A percentile compares a stretch with the other conserved stretches of the same genome.
Evolutionary conservation across 1,140 invertebrate genomes (phyloP).

Genomic region (Sycophaga agraensis): DNA sequence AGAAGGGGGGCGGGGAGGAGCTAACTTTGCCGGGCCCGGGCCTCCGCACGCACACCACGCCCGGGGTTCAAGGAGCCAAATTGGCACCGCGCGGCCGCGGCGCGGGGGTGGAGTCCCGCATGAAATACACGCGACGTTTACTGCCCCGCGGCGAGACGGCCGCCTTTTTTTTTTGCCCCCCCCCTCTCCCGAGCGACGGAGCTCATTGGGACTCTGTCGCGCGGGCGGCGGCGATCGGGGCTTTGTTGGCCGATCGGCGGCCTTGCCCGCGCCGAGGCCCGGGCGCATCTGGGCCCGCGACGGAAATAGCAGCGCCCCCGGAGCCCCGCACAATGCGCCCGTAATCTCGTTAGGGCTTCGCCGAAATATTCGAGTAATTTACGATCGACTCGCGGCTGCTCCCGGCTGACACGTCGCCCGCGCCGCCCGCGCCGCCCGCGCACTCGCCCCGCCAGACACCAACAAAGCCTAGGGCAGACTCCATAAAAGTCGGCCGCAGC

Average conservation of each 20-base stretch:
- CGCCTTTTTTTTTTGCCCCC: too few species aligned
- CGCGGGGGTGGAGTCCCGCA: constrained; percentile 55
- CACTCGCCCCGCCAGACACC: not conserved
- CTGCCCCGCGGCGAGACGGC: constrained; percentile 53
- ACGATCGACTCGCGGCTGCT: constrained; percentile 43
- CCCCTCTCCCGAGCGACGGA: too few species aligned
- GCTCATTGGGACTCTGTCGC: constrained; percentile 24
- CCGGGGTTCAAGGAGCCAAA: constrained; percentile 46
- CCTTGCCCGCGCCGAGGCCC: too few species aligned
- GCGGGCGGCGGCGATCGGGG: too few species aligned
- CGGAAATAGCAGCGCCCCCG: too few species aligned
- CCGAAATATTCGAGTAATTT: constrained; percentile 59
- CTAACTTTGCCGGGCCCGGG: constrained; percentile 44
- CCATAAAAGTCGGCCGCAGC: constrained; percentile 28
- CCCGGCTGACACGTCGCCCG: not conserved
- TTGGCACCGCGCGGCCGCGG: constrained; percentile 52
- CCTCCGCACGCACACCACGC: constrained; percentile 11
- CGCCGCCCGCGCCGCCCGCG: not conserved
- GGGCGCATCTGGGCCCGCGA: too few species aligned
- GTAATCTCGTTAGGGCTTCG: constrained; percentile 60
- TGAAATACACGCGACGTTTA: constrained; percentile 61
- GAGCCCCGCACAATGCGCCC: constrained; percentile 44
- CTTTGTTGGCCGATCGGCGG: too few species aligned
- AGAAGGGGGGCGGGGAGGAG: constrained; percentile 8
- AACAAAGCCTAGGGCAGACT: not conserved